These are phyloP conservation scores for Coendou prehensilis DNA, from an alignment of 2,797 vertebrate species.

Conservation along the genomic window DNA sequence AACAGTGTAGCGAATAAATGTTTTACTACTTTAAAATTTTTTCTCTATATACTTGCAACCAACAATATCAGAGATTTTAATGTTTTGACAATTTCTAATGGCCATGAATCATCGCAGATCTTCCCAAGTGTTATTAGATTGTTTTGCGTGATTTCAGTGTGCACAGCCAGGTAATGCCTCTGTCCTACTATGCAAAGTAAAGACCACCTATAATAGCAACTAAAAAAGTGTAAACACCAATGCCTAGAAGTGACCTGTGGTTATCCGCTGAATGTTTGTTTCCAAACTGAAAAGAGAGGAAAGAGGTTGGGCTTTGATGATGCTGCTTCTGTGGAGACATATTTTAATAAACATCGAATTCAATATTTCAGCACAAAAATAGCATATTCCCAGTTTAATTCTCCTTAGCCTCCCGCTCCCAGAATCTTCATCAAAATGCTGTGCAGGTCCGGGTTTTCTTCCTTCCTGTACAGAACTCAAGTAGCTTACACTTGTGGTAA, in stretches of 20 bases:
- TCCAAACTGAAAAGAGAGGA: not conserved
- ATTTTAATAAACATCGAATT: not conserved
- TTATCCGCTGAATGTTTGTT: not conserved
- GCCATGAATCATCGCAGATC: not conserved
- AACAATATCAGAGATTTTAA: not conserved
- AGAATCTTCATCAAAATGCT: slow-evolving; percentile 74
- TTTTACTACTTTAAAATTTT: slow-evolving; percentile 8
- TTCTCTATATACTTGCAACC: not conserved
- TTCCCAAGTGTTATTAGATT: not conserved
- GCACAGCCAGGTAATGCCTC: not conserved
- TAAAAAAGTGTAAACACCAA: not conserved
- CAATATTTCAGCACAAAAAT: slow-evolving; percentile 6
- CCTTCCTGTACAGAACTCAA: slow-evolving; percentile 76
- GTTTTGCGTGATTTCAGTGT: not conserved
- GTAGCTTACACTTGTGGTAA: slow-evolving; percentile 66
- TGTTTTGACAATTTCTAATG: slow-evolving; percentile 17
- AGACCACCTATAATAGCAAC: not conserved
- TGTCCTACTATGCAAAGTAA: not conserved
- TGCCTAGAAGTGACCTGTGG: not conserved
- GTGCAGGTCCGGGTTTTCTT: slow-evolving; percentile 67
- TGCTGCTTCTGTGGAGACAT: not conserved
- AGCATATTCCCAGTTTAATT: not conserved
- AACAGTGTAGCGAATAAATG: not conserved
- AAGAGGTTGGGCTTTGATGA: slow-evolving; percentile 13
- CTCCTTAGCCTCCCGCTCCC: not conserved